These are phyloP conservation scores for Enoplosus armatus DNA, from an alignment of 2,797 vertebrate genomes.

Conservation along the genomic window DNA sequence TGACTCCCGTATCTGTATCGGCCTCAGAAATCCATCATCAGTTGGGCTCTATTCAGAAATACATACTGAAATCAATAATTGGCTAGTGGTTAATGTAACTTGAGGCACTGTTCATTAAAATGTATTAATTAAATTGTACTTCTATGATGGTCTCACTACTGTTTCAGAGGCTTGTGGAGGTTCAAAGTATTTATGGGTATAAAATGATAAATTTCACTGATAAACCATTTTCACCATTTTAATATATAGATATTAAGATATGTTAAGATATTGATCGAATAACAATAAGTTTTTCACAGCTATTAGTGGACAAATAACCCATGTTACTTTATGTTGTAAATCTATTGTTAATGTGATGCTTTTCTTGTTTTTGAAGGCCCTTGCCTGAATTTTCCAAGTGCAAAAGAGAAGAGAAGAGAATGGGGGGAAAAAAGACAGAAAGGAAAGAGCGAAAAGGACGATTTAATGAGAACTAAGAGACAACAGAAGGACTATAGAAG, in stretches of 20 bases:
- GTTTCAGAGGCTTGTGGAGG: not conserved
- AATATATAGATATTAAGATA: no score
- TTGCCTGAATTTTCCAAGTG: not conserved
- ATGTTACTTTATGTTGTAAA: not conserved
- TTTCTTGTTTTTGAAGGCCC: not conserved
- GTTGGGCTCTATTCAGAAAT: not conserved
- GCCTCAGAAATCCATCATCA: no score
- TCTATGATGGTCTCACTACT: not conserved
- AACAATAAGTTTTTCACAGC: not conserved
- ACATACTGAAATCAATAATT: not conserved
- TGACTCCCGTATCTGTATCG: no score
- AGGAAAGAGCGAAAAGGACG: not conserved
- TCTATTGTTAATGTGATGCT: not conserved
- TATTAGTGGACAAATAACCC: not conserved
- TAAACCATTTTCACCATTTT: no score
- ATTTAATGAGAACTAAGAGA: not conserved
- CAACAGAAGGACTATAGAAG: not conserved
- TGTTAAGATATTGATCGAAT: no score
- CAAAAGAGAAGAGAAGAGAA: not conserved
- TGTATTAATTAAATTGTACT: not conserved
- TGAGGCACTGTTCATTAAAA: not conserved
- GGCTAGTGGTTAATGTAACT: not conserved
- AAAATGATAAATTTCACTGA: no score
- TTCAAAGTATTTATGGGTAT: not conserved
- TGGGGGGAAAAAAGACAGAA: not conserved